These are phyloP conservation scores for Rhabdophis nuchalis DNA, from an alignment of 2,797 vertebrate genomes.

Conservation along the genomic window DNA sequence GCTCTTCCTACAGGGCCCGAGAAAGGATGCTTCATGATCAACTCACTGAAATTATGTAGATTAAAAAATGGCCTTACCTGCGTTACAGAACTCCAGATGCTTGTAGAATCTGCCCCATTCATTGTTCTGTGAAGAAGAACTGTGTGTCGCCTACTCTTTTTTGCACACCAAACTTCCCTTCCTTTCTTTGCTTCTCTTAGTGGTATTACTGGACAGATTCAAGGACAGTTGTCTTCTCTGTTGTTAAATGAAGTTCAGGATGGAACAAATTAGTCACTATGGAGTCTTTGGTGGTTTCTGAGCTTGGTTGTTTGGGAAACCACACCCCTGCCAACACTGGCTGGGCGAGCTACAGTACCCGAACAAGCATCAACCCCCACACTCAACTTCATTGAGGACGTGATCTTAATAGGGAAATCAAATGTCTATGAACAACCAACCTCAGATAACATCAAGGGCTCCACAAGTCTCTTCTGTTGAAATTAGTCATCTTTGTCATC, in stretches of 20 bases:
- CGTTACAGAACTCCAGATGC: neutral
- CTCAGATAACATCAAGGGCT: neutral
- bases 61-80: neutral
- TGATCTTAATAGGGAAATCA: neutral
- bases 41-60: neutral
- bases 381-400: neutral
- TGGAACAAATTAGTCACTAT: neutral
- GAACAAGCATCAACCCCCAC: neutral
- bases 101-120: neutral
- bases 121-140: neutral
- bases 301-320: neutral
- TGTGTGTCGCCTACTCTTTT: neutral
- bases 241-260: neutral
- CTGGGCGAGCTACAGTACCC: neutral
- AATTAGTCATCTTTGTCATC: neutral
- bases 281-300: neutral
- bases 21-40: neutral
- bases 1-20: neutral
- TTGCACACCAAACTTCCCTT: neutral
- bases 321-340: neutral
- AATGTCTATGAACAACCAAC: neutral
- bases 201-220: neutral
- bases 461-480: neutral
- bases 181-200: neutral
- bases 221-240: neutral